These are phyloP conservation scores for Pogoniulus pusillus DNA, from an alignment of 2,797 vertebrate genomes.

Conservation along the genomic window DNA sequence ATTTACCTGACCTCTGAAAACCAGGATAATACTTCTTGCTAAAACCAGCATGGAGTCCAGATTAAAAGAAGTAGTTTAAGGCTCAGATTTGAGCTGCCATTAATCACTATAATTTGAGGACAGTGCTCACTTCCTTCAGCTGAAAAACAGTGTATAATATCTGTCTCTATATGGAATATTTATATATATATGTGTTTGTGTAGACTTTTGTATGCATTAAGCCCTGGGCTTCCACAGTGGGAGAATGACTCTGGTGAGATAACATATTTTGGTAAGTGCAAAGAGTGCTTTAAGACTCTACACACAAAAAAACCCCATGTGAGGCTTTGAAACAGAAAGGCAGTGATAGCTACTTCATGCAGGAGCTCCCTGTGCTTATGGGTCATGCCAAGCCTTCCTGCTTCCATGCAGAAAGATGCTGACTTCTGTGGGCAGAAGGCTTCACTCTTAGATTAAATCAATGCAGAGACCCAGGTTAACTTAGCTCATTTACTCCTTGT, in stretches of 20 bases:
- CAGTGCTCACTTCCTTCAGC: not conserved
- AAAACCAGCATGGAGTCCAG: slow-evolving; percentile 46
- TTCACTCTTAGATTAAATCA: not conserved
- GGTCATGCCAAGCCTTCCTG: not conserved
- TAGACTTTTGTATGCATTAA: not conserved
- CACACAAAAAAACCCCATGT: not conserved
- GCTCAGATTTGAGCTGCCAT: slow-evolving; percentile 26
- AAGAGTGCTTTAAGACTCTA: not conserved
- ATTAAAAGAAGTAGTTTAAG: slow-evolving; percentile 45
- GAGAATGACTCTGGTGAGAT: not conserved
- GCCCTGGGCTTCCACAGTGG: not conserved
- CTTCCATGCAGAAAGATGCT: slow-evolving; percentile 4
- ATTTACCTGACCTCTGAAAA: slow-evolving; percentile 77
- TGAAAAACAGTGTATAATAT: not conserved
- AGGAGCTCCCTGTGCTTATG: not conserved
- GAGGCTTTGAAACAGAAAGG: not conserved
- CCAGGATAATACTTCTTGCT: slow-evolving; percentile 63
- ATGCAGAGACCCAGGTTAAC: slow-evolving; percentile 7
- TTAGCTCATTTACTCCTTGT: not conserved
- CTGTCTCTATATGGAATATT: not conserved
- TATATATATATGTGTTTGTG: not conserved
- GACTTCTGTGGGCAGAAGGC: slow-evolving; percentile 21
- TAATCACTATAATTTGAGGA: slow-evolving; percentile 37
- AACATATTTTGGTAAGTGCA: not conserved
- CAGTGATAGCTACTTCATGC: not conserved